Evolutionary conservation across 1,140 invertebrate species (phyloP), one percentile per base, ranked within the genome.

Genomic region (Heterodera schachtii): DNA sequence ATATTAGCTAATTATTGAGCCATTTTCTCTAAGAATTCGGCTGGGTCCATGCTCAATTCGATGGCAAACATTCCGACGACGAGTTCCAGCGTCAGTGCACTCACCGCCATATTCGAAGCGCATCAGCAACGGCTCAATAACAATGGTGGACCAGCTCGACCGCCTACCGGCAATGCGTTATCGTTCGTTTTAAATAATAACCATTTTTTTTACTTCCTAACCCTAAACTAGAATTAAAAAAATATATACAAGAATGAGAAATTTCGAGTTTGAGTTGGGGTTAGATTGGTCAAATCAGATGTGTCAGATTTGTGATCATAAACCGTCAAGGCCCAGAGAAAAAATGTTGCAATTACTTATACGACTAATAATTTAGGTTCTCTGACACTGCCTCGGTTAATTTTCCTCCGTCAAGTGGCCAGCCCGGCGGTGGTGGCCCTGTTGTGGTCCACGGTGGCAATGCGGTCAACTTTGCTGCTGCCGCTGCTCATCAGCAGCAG

Each of bases 1-100:
- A 41, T 3, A 19, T 41, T 78, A 47, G n/a, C 9, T 41, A 2
- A 16, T 78, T 69, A 78, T 69, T 52, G 77, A 78, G 11, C 77
- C 60, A 46, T 78, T 47, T 69, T 70, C 11, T 46, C 70, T 21
- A 78, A 78, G 47, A 66, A 78, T n/a, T 78, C 77, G 19, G 43
- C 77, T 21, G 64, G 64, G n/a, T 21, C 57, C 44, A 64, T 78
- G 19, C 77, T 78, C 3, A 78, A 47, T 64, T 70, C 77, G 43
- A 78, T 78, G 52, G 57, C 75, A n/a, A 78, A 8, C 70, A 78
- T 78, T 69, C 77, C 77, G 31, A 78, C 77, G 47, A 78, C 77
- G 31, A 78, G 77, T 64, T 78, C 77, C 41, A 78, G 31, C 31
- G 44, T 78, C 16, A 78, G 64, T 69, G 77, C 60, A 70, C 77